These are phyloP conservation scores for Bombus confusus DNA, from an alignment of 1,140 invertebrate genomes.

Conservation along the genomic window DNA sequence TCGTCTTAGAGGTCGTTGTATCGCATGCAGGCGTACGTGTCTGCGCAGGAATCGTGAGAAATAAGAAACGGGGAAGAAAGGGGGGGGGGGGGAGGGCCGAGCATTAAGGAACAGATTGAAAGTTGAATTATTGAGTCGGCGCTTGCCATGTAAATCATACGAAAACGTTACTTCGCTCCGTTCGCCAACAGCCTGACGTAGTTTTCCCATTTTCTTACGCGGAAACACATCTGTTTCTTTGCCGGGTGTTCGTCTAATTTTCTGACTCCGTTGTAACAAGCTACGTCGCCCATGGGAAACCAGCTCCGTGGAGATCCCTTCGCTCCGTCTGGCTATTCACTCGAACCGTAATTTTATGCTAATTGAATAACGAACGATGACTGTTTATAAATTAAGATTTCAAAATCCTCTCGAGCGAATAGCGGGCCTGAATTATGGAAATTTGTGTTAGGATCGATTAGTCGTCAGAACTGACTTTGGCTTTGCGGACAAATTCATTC, in stretches of 20 bases:
- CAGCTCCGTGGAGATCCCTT: neutral
- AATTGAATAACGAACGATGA: constrained; percentile 29
- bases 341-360: constrained; percentile 26
- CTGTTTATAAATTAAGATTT: neutral
- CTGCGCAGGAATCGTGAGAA: constrained; percentile 8
- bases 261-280: constrained; percentile 30
- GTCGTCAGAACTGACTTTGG: neutral
- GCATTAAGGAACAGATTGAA: constrained; percentile 74
- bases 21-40: neutral
- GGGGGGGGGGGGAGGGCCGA: no score
- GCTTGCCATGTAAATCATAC: constrained; percentile 73
- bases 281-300: constrained; percentile 44
- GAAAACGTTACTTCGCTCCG: constrained; percentile 68
- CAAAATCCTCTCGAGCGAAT: no score
- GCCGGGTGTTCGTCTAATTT: constrained; percentile 46
- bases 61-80: constrained; percentile 4
- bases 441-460: neutral
- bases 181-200: constrained; percentile 34
- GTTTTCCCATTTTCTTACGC: constrained; percentile 4
- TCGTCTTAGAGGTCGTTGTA: constrained; percentile 36
- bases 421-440: neutral
- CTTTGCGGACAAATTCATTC: neutral
- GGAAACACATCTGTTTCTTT: neutral
- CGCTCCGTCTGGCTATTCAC: neutral
- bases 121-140: constrained; percentile 74